Evolutionary conservation across 2,797 vertebrate genomes (phyloP).

Genomic region (Rhabdophis nuchalis): DNA sequence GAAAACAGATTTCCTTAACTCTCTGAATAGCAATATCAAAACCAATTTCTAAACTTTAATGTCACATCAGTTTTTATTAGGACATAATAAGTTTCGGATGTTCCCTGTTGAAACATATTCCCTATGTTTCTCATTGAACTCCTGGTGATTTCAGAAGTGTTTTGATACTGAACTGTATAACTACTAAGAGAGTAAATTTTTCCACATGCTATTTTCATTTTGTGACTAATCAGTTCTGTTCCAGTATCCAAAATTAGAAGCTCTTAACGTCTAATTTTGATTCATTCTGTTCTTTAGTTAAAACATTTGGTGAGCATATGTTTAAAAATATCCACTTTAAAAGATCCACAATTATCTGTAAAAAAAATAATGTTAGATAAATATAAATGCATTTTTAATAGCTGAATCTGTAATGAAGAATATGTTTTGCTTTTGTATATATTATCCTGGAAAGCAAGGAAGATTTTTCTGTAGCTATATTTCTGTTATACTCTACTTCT

Average conservation of each 20-base stretch:
- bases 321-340: neutral
- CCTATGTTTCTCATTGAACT: neutral
- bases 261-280: neutral
- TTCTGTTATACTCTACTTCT: neutral
- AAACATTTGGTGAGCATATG: neutral
- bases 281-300: neutral
- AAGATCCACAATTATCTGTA: neutral
- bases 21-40: constrained; percentile 19
- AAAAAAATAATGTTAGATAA: neutral
- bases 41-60: constrained; percentile 25
- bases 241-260: neutral
- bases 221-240: neutral
- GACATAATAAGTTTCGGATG: neutral
- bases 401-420: neutral
- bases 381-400: neutral
- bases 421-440: neutral
- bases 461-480: neutral
- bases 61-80: constrained; percentile 12
- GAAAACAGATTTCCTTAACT: neutral
- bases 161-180: neutral
- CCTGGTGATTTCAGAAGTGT: neutral
- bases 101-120: neutral
- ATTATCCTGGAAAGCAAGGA: neutral
- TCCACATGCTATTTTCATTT: neutral
- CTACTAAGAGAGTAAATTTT: neutral